Percentiles rank a stretch among this genome's conserved stretches.
These are phyloP conservation scores for Hyperoplus immaculatus DNA, from an alignment of 2,797 vertebrate species.

Conservation along the genomic window DNA sequence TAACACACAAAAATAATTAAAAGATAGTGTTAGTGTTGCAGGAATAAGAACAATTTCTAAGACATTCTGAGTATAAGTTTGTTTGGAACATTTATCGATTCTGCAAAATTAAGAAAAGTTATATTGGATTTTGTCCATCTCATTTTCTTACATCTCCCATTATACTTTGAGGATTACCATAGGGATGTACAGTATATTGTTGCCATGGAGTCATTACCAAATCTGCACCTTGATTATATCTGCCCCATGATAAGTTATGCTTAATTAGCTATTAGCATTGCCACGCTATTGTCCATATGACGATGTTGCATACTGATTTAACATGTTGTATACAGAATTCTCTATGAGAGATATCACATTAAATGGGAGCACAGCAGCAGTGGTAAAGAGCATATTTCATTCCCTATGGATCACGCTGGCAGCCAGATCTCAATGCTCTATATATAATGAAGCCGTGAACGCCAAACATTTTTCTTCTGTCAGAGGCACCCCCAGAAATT, in stretches of 20 bases:
- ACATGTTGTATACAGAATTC: constrained; percentile 27
- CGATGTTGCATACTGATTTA: neutral
- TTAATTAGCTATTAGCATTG: neutral
- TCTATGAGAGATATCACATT: constrained; percentile 37
- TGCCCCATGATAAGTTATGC: neutral
- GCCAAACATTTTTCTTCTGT: constrained; percentile 70
- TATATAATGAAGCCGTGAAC: constrained; percentile 71
- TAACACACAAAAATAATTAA: too few relatives aligned
- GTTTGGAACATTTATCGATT: neutral
- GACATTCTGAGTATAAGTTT: neutral
- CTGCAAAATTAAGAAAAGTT: neutral
- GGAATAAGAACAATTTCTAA: neutral
- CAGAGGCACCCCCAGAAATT: constrained; percentile 53
- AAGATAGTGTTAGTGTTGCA: neutral
- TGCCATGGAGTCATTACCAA: neutral
- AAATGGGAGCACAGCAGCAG: constrained; percentile 41
- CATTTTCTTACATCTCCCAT: neutral
- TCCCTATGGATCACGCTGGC: constrained; percentile 39
- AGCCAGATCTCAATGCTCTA: constrained; percentile 49
- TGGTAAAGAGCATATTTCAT: constrained; percentile 44
- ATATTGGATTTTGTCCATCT: neutral
- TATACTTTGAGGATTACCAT: too few relatives aligned
- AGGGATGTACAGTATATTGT: neutral
- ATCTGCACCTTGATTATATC: neutral
- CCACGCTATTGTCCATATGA: too few relatives aligned